Conservation (phyloP, 2,113 vertebrate species). For the Columba janthina region DNA sequence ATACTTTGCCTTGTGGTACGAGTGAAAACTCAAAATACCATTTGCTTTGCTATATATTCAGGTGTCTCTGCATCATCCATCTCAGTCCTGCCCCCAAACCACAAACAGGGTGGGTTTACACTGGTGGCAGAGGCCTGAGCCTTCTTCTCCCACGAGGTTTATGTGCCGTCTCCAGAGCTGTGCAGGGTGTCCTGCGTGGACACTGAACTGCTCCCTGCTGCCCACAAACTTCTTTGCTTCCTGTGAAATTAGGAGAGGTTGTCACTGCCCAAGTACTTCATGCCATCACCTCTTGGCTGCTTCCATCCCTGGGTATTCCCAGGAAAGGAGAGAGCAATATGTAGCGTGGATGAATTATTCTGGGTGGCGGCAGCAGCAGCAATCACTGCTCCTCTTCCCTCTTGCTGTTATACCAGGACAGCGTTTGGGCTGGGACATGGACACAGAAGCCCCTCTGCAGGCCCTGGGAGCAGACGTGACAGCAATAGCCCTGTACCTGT, state of each 20-base stretch:
- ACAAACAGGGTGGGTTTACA: neutral
- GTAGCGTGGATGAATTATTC: neutral
- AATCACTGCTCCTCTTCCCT: neutral
- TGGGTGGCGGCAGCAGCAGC: neutral
- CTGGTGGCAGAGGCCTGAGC: neutral
- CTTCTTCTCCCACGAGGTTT: neutral
- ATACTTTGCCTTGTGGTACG: neutral
- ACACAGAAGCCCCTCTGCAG: neutral
- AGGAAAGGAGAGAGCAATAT: neutral
- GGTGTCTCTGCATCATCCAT: neutral
- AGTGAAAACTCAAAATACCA: neutral
- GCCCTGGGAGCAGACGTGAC: neutral
- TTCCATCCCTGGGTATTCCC: neutral
- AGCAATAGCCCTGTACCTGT: neutral
- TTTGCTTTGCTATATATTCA: neutral
- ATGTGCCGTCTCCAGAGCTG: fast-evolving
- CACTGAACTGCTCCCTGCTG: neutral
- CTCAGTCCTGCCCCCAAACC: neutral
- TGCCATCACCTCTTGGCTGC: neutral
- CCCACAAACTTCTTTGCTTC: neutral
- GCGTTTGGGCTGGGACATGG: neutral
- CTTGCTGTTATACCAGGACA: neutral
- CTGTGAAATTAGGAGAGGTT: neutral
- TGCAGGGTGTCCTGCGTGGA: neutral
- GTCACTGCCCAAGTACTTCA: neutral